Conservation (phyloP, 2,888 invertebrate species). For the Nasonovia ribisnigri region DNA sequence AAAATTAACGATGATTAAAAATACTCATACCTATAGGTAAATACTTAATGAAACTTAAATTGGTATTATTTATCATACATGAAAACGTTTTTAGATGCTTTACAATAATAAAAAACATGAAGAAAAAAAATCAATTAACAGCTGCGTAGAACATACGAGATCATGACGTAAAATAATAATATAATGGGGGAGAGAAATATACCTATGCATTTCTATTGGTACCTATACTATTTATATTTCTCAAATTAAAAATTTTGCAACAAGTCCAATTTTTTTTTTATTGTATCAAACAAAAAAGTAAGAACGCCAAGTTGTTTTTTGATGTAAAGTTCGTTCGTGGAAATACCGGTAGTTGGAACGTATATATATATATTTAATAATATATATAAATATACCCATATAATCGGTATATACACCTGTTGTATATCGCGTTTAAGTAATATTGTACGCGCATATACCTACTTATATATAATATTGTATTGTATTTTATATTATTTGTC, state of each 20-base stretch:
- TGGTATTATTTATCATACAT: neutral
- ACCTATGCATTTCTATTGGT: neutral
- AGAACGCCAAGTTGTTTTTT: neutral
- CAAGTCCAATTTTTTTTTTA: neutral
- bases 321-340: constrained; percentile 28
- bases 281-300: neutral
- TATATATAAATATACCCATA: neutral
- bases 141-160: neutral
- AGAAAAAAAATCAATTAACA: neutral
- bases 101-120: neutral
- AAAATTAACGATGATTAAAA: neutral
- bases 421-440: neutral
- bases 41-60: neutral
- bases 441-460: constrained; percentile 4
- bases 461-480: neutral
- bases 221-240: neutral
- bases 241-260: neutral
- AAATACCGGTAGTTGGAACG: neutral
- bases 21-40: neutral
- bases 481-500: constrained; percentile 3
- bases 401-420: neutral
- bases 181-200: neutral
- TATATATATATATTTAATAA: neutral
- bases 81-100: neutral
- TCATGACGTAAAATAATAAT: neutral